These are phyloP conservation scores for Ctenoplectra terminalis DNA, from an alignment of 1,140 invertebrate genomes.

Conservation along the genomic window DNA sequence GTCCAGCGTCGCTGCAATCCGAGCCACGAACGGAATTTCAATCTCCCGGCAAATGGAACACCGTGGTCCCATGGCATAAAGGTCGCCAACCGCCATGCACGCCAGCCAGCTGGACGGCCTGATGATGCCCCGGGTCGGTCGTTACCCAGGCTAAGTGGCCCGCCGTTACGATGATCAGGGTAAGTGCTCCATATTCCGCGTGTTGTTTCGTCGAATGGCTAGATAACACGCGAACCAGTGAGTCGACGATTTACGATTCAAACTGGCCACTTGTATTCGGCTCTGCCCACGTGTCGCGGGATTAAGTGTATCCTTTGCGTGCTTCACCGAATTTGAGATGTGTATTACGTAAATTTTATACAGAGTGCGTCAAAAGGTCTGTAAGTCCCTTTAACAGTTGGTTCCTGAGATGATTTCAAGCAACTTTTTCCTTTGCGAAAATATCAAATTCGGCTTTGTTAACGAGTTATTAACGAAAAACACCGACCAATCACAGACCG, in stretches of 20 bases:
- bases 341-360: no score
- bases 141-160: conserved; percentile 74
- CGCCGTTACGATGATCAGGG: conserved; percentile 70
- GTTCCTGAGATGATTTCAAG: no score
- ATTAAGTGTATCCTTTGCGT: not conserved
- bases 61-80: conserved; percentile 61
- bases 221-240: conserved; percentile 56
- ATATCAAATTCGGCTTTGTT: no score
- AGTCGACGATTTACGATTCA: conserved; percentile 54
- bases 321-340: no score
- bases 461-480: no score
- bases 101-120: conserved; percentile 39
- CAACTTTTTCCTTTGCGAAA: no score
- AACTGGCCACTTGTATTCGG: conserved; percentile 52
- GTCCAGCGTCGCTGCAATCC: conserved; percentile 32
- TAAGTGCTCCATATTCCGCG: conserved; percentile 73
- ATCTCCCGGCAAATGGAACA: conserved; percentile 67
- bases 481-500: no score
- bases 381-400: no score
- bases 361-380: no score
- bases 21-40: conserved; percentile 61
- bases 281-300: conserved; percentile 15
- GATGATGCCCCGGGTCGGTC: conserved; percentile 67
- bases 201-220: conserved; percentile 57
- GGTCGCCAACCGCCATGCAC: conserved; percentile 64